Conservation (phyloP, 2,797 vertebrate genomes). For the Halcyon chelicuti region DNA sequence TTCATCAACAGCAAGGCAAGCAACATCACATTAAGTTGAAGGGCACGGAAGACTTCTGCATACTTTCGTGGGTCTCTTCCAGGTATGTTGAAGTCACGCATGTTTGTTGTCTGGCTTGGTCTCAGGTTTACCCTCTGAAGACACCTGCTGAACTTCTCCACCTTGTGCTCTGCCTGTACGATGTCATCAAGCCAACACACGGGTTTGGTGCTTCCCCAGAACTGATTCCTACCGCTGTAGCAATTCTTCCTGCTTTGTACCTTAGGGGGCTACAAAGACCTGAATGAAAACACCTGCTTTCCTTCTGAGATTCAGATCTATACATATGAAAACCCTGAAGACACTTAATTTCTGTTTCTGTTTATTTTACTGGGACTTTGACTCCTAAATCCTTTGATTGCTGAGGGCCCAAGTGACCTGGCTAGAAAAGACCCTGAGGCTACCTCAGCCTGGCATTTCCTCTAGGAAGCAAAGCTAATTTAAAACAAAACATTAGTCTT, state of each 20-base stretch:
- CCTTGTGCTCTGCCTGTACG: background rate
- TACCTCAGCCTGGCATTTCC: background rate
- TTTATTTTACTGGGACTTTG: background rate
- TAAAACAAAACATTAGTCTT: constrained; percentile 42
- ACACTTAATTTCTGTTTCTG: background rate
- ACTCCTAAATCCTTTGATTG: constrained; percentile 8
- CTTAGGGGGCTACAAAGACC: background rate
- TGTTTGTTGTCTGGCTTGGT: background rate
- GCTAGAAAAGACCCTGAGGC: background rate
- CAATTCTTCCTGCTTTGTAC: background rate
- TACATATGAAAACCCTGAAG: background rate
- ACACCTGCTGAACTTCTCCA: background rate
- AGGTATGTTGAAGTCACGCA: background rate
- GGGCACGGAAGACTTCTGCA: background rate
- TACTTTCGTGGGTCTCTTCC: background rate
- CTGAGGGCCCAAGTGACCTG: background rate
- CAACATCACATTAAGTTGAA: background rate
- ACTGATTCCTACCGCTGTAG: background rate
- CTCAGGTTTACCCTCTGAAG: background rate
- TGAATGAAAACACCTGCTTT: background rate
- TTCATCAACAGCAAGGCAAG: background rate
- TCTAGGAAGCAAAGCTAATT: constrained; percentile 5
- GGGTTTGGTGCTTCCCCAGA: background rate
- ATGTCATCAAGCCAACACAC: background rate
- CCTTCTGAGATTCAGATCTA: background rate